Percentiles rank a stretch among this genome's conserved stretches.
phyloP scores from a whole-genome alignment of 2,113 vertebrate species.

The Kobus ellipsiprymnus region DNA sequence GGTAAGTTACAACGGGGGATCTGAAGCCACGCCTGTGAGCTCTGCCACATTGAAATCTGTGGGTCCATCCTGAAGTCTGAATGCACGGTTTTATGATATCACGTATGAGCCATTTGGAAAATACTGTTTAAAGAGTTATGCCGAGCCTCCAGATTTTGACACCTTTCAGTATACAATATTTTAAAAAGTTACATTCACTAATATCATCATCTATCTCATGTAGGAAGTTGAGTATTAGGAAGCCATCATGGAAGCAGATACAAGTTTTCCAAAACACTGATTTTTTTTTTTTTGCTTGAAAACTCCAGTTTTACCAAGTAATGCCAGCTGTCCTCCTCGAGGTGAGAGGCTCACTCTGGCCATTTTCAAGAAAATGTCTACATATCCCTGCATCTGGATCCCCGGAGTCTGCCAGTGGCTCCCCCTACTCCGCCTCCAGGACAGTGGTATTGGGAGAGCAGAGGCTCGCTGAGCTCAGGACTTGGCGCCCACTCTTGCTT shows the following conservation, averaged over 20 bases:
- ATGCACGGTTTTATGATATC: rapidly evolving
- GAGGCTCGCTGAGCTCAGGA: rapidly evolving
- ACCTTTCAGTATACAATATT: rapidly evolving
- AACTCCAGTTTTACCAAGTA: neutral
- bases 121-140: neutral
- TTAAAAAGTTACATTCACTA: neutral
- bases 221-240: neutral
- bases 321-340: neutral
- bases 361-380: neutral
- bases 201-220: neutral
- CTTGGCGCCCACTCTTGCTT: neutral
- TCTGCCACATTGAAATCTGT: rapidly evolving
- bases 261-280: neutral
- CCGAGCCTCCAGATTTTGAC: neutral
- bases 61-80: neutral
- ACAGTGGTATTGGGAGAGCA: neutral
- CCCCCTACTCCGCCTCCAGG: neutral
- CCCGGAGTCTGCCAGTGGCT: rapidly evolving
- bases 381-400: neutral
- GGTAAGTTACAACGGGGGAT: neutral
- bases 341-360: neutral
- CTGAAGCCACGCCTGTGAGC: rapidly evolving
- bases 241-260: neutral
- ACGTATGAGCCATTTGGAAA: neutral
- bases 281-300: neutral